Evolutionary conservation across 2,888 invertebrate genomes (phyloP), one percentile per base, ranked within the genome.

Genomic region (Heliconius ethilla): DNA sequence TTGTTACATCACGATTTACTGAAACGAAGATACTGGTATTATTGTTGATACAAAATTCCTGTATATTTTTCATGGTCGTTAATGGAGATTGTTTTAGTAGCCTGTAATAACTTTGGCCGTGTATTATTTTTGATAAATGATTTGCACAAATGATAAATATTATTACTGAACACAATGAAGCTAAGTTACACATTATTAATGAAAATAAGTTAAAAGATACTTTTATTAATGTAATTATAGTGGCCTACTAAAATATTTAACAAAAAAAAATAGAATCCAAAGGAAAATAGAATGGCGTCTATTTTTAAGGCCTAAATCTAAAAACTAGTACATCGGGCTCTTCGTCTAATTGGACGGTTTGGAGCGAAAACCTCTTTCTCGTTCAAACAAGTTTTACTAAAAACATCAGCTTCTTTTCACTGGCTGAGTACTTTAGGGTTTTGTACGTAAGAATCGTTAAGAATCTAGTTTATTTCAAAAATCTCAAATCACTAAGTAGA

Each of bases 291-390:
- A 77, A 77, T 70, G 72, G 62, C 70, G 62, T 29, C 67, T 77
- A 73, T 74, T 67, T 73, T 74, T 69, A 74, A 69, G 55, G 33
- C 62, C 70, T 55, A 75, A 72, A 37, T 59, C 72, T 59, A 72
- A 59, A 78, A 77, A 69, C 76, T 77, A 78, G 78, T 69, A 72
- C 78, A 73, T 80, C 25, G 22, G 76, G 78, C 77, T 80, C 77
- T 84, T 83, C 83, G 85, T 86, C 85, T 86, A 83, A 80, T 80
- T 80, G 80, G 78, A 77, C 77, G 84, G 75, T 79, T 77, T 69
- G 77, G 72, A 67, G 79, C 72, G 72, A 75, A 75, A 79, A 66
- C 77, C 79, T 76, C 77, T 79, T 79, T 77, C 75, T 59, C 45
- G 79, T 75, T 77, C 75, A 75, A 79, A 79, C 77, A 77, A 72